Conservation (phyloP, 2,797 vertebrate species). For the Eulemur mongoz region DNA sequence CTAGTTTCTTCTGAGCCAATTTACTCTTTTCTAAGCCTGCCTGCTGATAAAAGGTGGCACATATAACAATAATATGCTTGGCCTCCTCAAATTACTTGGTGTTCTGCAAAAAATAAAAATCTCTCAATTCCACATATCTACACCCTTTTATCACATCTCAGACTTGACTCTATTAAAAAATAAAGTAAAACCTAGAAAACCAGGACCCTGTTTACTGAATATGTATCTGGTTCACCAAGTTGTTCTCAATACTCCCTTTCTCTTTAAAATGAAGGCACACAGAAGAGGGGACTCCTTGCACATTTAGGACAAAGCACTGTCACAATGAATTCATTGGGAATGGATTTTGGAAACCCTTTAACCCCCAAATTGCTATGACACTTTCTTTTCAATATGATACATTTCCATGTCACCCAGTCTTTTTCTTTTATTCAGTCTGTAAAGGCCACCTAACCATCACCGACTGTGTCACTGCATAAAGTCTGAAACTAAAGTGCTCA, state of each 20-base stretch:
- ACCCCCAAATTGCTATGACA: neutral
- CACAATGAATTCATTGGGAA: neutral
- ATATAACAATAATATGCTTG: neutral
- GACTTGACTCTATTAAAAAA: conserved; percentile 1
- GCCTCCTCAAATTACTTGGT: conserved; percentile 10
- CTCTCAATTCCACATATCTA: neutral
- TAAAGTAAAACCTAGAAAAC: neutral
- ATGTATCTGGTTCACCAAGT: accelerated
- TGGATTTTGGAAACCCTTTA: conserved; percentile 2
- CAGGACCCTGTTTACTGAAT: neutral
- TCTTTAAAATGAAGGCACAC: neutral
- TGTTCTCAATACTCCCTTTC: neutral
- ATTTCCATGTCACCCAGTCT: neutral
- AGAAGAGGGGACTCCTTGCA: neutral
- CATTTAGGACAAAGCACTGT: neutral
- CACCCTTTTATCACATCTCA: conserved; percentile 27
- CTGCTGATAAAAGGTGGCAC: conserved; percentile 56
- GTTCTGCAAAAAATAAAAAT: conserved; percentile 26
- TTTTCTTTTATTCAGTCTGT: neutral
- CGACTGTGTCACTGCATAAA: neutral
- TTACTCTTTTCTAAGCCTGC: conserved; percentile 31
- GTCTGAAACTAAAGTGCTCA: neutral
- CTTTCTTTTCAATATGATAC: neutral
- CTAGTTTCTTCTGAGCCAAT: conserved; percentile 49
- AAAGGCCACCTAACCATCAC: neutral